phyloP scores from a whole-genome alignment of 2,888 invertebrate genomes.

The Ptycholaimellus sp. region DNA sequence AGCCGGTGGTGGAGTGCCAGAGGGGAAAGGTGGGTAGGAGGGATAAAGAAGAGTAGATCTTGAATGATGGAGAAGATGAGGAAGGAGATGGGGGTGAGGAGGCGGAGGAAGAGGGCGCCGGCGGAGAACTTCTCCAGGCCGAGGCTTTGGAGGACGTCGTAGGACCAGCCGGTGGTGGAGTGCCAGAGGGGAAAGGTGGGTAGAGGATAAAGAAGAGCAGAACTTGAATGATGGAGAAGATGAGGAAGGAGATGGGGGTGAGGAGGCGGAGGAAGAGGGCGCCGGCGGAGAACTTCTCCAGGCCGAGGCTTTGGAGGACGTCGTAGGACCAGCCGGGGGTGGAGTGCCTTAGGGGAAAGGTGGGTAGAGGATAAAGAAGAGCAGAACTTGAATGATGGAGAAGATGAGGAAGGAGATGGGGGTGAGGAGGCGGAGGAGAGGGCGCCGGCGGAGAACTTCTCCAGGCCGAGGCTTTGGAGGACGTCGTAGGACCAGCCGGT shows the following conservation, averaged over 20 bases:
- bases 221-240: slow-evolving; percentile 81
- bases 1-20: too few species aligned
- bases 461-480: too few species aligned
- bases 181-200: too few species aligned
- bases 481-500: too few species aligned
- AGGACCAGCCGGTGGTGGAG: too few species aligned
- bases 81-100: slow-evolving; percentile 78
- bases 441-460: too few species aligned
- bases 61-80: slow-evolving; percentile 85
- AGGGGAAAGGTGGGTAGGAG: too few species aligned
- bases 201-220: too few species aligned
- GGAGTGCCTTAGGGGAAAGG: too few species aligned
- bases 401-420: slow-evolving; percentile 84
- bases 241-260: slow-evolving; percentile 79
- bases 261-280: slow-evolving; percentile 67
- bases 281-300: slow-evolving; percentile 61
- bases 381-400: slow-evolving; percentile 77
- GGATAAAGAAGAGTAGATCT: too few species aligned
- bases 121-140: slow-evolving; percentile 66
- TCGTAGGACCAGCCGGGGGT: too few species aligned
- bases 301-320: slow-evolving; percentile 74
- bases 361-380: too few species aligned
- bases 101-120: slow-evolving; percentile 61
- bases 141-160: slow-evolving; percentile 73
- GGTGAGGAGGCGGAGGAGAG: slow-evolving; percentile 62